Conservation (phyloP, 2,888 invertebrate genomes). For the Orthosia incerta region DNA sequence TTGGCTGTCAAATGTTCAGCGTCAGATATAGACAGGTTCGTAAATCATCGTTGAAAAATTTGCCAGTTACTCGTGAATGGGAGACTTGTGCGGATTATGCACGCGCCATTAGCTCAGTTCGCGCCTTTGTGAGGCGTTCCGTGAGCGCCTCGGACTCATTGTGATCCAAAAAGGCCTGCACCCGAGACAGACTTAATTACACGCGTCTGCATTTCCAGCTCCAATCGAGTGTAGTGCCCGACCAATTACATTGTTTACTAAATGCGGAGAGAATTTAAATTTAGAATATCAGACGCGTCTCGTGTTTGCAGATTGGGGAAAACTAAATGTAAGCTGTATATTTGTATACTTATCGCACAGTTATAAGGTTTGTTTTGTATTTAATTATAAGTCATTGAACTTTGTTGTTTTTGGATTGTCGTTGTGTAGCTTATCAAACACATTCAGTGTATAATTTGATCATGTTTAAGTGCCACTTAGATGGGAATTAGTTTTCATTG, state of each 20-base stretch:
- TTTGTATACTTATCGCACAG: slow-evolving; percentile 23
- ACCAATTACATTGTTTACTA: slow-evolving; percentile 63
- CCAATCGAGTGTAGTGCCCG: slow-evolving; percentile 63
- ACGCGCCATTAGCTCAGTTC: slow-evolving; percentile 84
- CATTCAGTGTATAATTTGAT: slow-evolving; percentile 42
- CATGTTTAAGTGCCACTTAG: slow-evolving; percentile 25
- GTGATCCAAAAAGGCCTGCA: slow-evolving; percentile 78
- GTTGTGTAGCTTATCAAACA: slow-evolving; percentile 47
- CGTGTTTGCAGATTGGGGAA: slow-evolving; percentile 46
- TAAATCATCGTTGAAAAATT: slow-evolving; percentile 81
- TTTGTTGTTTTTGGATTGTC: slow-evolving; percentile 8
- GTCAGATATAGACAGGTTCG: slow-evolving; percentile 65
- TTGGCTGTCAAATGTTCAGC: slow-evolving; percentile 63
- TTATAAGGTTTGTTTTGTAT: slow-evolving; percentile 50
- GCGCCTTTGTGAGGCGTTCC: slow-evolving; percentile 79
- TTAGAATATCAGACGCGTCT: slow-evolving; percentile 50
- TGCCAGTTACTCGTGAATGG: slow-evolving; percentile 80
- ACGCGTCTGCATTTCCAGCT: slow-evolving; percentile 71
- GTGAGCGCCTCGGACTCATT: slow-evolving; percentile 76
- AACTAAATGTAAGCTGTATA: slow-evolving; percentile 47
- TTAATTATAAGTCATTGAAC: slow-evolving; percentile 50
- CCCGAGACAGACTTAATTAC: slow-evolving; percentile 76
- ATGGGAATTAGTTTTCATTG: slow-evolving; percentile 47
- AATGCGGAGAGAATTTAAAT: slow-evolving; percentile 48
- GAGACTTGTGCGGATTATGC: slow-evolving; percentile 84